Conservation (phyloP, 2,797 vertebrate genomes). For the Phrynocephalus vlangalii region DNA sequence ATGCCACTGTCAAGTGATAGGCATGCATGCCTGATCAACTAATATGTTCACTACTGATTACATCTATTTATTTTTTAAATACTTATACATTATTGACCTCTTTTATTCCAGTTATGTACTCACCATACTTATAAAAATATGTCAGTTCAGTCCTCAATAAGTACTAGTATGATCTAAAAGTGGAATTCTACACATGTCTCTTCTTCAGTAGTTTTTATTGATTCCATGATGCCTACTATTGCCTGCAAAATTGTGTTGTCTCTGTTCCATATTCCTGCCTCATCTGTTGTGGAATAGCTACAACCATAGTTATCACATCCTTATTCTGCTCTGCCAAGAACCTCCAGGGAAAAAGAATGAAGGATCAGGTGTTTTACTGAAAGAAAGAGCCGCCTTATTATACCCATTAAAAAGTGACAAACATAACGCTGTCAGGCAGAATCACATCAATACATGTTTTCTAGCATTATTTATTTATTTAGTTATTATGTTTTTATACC, state of each 20-base stretch:
- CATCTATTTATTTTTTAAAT: not conserved
- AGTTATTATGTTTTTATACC: too few species aligned
- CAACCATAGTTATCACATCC: not conserved
- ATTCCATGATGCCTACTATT: not conserved
- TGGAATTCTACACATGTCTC: not conserved
- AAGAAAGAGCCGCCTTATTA: not conserved
- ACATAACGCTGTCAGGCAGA: not conserved
- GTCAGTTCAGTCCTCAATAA: not conserved
- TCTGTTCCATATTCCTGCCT: not conserved
- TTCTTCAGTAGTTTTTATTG: not conserved
- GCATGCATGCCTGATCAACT: not conserved
- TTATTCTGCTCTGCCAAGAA: not conserved
- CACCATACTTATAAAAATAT: not conserved
- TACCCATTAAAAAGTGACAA: not conserved
- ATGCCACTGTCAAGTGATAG: not conserved
- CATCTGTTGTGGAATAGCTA: not conserved
- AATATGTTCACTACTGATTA: not conserved
- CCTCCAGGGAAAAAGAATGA: not conserved
- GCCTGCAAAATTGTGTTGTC: not conserved
- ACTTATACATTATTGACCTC: not conserved
- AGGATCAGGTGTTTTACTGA: conserved; percentile 17
- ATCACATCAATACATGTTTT: not conserved
- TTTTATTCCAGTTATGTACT: not conserved
- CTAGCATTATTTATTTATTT: not conserved
- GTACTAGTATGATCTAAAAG: not conserved